A percentile compares a stretch with the other conserved stretches of the same genome.
Evolutionary conservation across 2,113 vertebrate species (phyloP).

Genomic region (Sisor rabdophorus): DNA sequence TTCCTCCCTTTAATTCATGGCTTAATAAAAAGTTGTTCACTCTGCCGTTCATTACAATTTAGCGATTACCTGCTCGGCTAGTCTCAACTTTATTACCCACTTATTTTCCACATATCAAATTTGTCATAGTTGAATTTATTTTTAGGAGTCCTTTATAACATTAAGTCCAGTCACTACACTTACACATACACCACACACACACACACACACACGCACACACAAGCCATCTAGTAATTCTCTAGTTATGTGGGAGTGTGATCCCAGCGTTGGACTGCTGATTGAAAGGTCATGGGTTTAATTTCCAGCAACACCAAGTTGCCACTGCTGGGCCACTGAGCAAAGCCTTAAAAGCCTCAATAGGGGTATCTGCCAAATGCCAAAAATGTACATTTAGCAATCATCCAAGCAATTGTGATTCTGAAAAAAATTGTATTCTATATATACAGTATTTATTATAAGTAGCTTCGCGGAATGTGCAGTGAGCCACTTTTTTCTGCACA

Average conservation of each 20-base stretch:
- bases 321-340: no score
- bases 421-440: neutral
- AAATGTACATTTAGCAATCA: neutral
- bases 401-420: neutral
- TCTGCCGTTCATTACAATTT: slow-evolving; percentile 19
- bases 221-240: no score
- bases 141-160: slow-evolving; percentile 7
- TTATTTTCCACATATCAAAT: slow-evolving; percentile 13
- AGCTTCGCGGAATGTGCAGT: slow-evolving; percentile 7
- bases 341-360: no score
- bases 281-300: no score
- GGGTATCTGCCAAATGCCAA: no score
- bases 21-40: neutral
- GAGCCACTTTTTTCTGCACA: neutral
- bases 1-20: neutral
- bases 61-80: slow-evolving; percentile 28
- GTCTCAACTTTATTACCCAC: slow-evolving; percentile 18
- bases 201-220: slow-evolving; percentile 15
- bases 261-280: no score
- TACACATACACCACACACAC: slow-evolving; percentile 9
- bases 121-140: neutral
- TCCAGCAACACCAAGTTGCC: no score
- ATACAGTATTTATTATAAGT: neutral
- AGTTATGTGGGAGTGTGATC: no score
- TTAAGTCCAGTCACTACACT: neutral